Percentiles rank a stretch among this genome's conserved stretches.
These are phyloP conservation scores for Enteromius unitaeniatus DNA, from an alignment of 2,797 vertebrate genomes.

Conservation along the genomic window DNA sequence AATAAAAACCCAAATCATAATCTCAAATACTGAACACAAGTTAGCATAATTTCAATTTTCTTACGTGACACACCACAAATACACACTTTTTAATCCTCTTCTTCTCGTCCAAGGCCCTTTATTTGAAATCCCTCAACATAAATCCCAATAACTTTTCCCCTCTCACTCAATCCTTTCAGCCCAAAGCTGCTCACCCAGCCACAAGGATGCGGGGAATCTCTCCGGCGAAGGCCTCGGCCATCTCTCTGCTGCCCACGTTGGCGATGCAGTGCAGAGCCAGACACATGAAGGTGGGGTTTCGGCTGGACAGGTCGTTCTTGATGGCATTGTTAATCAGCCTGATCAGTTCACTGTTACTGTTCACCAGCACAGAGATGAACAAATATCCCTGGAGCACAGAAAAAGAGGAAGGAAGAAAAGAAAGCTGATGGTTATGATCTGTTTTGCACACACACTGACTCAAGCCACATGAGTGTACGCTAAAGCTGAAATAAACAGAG, in stretches of 20 bases:
- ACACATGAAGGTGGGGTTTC: constrained; percentile 95
- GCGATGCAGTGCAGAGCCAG: constrained; percentile 92
- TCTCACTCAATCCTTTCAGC: background rate
- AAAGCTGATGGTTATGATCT: background rate
- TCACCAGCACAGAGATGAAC: constrained; percentile 93
- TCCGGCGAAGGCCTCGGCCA: constrained; percentile 91
- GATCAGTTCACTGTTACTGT: constrained; percentile 92
- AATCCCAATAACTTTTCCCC: constrained; percentile 2
- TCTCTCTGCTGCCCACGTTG: constrained; percentile 92
- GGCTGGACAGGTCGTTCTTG: constrained; percentile 92
- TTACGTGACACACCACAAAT: background rate
- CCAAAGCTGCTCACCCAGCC: constrained; percentile 81
- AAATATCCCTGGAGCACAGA: constrained; percentile 83
- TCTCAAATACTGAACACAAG: background rate
- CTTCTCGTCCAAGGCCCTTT: background rate
- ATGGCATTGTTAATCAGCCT: constrained; percentile 93
- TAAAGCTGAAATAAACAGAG: background rate
- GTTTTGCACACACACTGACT: background rate
- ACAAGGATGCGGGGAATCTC: constrained; percentile 92
- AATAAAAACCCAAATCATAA: background rate
- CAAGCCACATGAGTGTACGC: background rate
- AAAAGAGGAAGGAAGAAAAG: constrained; percentile 20
- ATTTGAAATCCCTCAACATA: background rate
- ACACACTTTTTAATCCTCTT: background rate
- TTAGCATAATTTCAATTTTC: background rate